phyloP scores from a whole-genome alignment of 2,888 invertebrate species.

The Ormia ochracea region DNA sequence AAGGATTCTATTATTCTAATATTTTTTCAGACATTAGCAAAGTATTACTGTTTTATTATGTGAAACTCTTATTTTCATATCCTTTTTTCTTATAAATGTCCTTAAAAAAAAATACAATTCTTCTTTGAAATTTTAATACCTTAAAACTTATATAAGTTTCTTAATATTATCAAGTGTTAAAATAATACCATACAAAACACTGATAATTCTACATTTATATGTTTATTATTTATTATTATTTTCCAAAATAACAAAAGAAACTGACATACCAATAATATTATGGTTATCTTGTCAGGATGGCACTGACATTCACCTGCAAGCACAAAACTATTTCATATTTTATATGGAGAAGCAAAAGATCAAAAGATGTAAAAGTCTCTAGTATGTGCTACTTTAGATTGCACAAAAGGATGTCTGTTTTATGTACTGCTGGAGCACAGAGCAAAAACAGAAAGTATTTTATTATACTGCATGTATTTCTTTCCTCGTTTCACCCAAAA shows the following conservation, averaged over 20 bases:
- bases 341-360: not conserved
- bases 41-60: no score
- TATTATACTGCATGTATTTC: no score
- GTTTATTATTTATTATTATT: not conserved
- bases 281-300: not conserved
- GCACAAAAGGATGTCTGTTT: not conserved
- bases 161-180: slow-evolving; percentile 34
- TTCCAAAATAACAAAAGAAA: not conserved
- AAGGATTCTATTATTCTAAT: no score
- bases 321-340: not conserved
- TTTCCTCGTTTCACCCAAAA: no score
- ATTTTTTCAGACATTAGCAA: no score
- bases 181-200: slow-evolving; percentile 28
- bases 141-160: not conserved
- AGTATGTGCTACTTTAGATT: not conserved
- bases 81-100: not conserved
- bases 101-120: not conserved
- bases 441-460: no score
- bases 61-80: no score
- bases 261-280: not conserved
- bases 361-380: not conserved
- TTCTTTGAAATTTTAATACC: not conserved
- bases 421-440: no score
- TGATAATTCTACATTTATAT: slow-evolving; percentile 6
- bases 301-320: not conserved